Conservation (phyloP, 2,113 vertebrate genomes). For the Alethe castanea region DNA sequence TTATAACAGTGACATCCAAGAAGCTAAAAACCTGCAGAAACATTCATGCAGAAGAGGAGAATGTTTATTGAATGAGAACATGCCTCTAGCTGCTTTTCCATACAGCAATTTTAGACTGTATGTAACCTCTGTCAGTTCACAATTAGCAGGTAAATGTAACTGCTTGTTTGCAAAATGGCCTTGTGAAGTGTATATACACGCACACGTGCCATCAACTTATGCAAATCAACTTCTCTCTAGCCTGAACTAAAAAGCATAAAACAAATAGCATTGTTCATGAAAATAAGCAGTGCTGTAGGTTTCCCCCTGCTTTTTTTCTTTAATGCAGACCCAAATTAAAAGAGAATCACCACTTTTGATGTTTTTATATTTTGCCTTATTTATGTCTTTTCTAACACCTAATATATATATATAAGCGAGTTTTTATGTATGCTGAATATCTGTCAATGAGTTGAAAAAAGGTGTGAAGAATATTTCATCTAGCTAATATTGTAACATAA, state of each 20-base stretch:
- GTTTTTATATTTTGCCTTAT: not conserved
- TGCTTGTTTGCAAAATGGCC: constrained; percentile 28
- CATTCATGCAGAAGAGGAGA: constrained; percentile 1
- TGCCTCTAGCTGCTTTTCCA: constrained; percentile 53
- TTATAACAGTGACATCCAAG: constrained; percentile 65
- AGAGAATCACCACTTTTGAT: not conserved
- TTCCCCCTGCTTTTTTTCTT: rapidly evolving
- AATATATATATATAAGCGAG: not conserved
- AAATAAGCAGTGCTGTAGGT: not conserved
- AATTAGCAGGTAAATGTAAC: constrained; percentile 44
- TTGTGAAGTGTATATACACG: constrained; percentile 1
- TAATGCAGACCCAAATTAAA: not conserved
- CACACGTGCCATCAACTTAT: constrained; percentile 9
- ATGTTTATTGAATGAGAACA: constrained; percentile 46
- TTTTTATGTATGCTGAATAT: not conserved
- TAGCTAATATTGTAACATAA: not conserved
- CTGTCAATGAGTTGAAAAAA: not conserved
- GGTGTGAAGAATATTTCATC: not conserved
- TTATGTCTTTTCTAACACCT: not conserved
- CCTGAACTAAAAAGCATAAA: not conserved
- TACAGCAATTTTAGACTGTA: constrained; percentile 27
- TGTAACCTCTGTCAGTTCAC: constrained; percentile 44
- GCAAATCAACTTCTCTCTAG: not conserved
- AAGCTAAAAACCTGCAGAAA: constrained; percentile 34
- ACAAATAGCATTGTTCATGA: not conserved